Percentiles rank a stretch among this genome's conserved stretches.
Conservation (phyloP, 2,797 vertebrate species). For the Epinephelus awoara region DNA sequence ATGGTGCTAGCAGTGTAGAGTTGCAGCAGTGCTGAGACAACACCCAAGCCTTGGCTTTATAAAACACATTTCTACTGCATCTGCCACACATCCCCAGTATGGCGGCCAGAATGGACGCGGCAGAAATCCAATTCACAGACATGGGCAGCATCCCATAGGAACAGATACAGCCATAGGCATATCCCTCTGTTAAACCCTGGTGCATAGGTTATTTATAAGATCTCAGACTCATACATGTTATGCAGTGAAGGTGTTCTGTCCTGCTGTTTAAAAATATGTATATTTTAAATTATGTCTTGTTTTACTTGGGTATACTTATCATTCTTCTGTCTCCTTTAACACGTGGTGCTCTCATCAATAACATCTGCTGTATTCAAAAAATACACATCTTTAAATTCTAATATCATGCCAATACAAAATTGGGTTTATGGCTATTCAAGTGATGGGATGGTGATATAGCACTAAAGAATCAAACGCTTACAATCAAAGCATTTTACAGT, state of each 20-base stretch:
- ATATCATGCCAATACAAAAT: neutral
- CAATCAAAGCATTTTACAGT: slow-evolving; percentile 32
- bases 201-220: slow-evolving; percentile 37
- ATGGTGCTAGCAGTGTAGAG: slow-evolving; percentile 71
- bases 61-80: slow-evolving; percentile 78
- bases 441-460: neutral
- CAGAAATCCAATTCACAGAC: slow-evolving; percentile 65
- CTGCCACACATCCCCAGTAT: slow-evolving; percentile 72
- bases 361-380: neutral
- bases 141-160: slow-evolving; percentile 48
- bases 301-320: neutral
- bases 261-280: neutral
- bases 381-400: neutral
- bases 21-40: slow-evolving; percentile 71
- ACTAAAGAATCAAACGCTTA: slow-evolving; percentile 24
- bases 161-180: slow-evolving; percentile 31
- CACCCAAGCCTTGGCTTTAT: slow-evolving; percentile 75
- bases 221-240: neutral
- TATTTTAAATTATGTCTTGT: neutral
- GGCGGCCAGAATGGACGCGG: slow-evolving; percentile 60
- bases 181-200: slow-evolving; percentile 37
- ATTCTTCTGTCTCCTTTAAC: slow-evolving; percentile 5
- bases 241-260: neutral
- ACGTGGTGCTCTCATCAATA: neutral
- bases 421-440: neutral